Percentiles rank a stretch among this genome's conserved stretches.
phyloP scores from a whole-genome alignment of 2,113 vertebrate species.

The Syngnathus typhle region DNA sequence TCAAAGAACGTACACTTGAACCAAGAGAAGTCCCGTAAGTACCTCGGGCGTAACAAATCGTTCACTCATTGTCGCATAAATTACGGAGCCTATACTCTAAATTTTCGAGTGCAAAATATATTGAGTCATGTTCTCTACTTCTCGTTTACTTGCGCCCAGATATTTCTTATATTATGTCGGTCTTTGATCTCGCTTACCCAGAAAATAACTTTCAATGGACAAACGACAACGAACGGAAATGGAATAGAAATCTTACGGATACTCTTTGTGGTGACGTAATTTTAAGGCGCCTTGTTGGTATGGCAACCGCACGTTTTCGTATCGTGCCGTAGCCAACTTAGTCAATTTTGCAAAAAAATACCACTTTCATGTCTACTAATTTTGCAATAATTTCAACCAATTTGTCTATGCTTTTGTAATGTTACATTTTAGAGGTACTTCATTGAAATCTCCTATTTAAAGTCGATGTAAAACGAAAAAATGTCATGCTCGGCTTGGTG shows the following conservation, averaged over 20 bases:
- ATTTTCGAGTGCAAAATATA: not conserved
- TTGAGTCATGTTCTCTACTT: not conserved
- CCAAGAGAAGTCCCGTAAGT: not conserved
- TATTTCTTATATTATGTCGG: not conserved
- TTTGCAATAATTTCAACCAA: not conserved
- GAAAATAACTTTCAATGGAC: not conserved
- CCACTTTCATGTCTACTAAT: not conserved
- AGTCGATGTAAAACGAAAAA: not conserved
- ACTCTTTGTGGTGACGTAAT: not conserved
- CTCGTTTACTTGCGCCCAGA: too few species aligned
- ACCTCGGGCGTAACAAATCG: not conserved
- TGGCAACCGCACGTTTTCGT: not conserved
- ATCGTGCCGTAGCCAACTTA: too few species aligned
- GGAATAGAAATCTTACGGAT: accelerated
- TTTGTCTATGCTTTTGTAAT: not conserved
- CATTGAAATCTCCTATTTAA: not conserved
- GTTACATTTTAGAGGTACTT: not conserved
- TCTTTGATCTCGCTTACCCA: not conserved
- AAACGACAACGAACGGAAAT: not conserved
- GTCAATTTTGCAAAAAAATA: too few species aligned
- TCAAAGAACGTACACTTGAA: not conserved
- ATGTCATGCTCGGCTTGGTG: not conserved
- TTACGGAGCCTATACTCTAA: not conserved
- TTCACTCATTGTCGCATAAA: not conserved
- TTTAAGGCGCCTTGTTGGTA: not conserved